These are phyloP conservation scores for Pangasius djambal DNA, from an alignment of 2,797 vertebrate species.

Conservation along the genomic window DNA sequence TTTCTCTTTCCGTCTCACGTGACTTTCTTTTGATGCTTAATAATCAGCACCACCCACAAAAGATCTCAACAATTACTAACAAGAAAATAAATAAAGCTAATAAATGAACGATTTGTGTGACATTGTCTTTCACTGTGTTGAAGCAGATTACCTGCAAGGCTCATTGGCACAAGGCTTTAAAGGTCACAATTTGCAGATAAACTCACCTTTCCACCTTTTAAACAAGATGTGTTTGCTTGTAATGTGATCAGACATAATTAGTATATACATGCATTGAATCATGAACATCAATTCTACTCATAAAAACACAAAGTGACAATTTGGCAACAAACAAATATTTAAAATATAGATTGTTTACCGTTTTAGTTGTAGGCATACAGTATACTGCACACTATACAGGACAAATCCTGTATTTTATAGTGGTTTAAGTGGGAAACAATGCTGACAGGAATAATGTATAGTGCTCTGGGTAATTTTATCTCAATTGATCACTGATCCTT, in stretches of 20 bases:
- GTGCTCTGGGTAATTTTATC: neutral
- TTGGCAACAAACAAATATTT: neutral
- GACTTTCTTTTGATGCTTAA: neutral
- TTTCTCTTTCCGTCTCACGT: neutral
- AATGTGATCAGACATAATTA: neutral
- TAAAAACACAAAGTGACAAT: neutral
- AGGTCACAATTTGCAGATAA: neutral
- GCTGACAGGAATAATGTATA: too few relatives aligned
- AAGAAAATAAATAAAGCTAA: neutral
- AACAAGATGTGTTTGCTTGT: neutral
- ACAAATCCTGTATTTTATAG: neutral
- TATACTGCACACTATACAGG: neutral
- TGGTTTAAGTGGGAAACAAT: neutral
- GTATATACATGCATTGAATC: neutral
- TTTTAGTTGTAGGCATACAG: neutral
- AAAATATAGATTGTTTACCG: neutral
- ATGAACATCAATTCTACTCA: neutral
- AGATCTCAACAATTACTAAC: too few relatives aligned
- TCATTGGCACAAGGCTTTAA: neutral
- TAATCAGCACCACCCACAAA: neutral
- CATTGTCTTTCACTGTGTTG: neutral
- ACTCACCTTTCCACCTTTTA: neutral
- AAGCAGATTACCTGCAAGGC: neutral
- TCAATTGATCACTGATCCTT: neutral
- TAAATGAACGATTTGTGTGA: neutral